Evolutionary conservation across 2,797 vertebrate genomes (phyloP), one percentile per base, ranked within the genome.

Genomic region (Eulemur albifrons): DNA sequence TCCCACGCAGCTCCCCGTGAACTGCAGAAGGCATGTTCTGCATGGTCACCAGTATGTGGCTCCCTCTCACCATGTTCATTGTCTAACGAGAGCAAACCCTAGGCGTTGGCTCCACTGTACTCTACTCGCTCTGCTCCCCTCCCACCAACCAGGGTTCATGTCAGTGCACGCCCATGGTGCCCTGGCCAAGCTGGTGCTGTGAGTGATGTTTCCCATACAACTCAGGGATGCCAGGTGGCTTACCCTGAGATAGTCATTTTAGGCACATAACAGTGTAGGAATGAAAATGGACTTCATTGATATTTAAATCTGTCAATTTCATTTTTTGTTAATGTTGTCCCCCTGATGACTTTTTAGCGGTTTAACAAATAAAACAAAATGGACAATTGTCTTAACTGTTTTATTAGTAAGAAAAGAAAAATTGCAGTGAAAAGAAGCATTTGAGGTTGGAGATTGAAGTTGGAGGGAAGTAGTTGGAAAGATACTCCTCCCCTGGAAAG

Each of bases 361-460:
- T 98, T 98, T 98, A 98, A 98, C 98, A 98, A 98, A 98, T 98
- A 98, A 98, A 98, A 97, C 95, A 92, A 97, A 97, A 96, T 92
- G 89, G 86, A 96, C 88, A 85, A 84, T 57, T 61, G 94, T 90
- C 89, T 93, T 89, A 61, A 72, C 90, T 97, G 59, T 93, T 57
- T 96, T 20, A 88, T 93, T 81, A 54, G 45, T 77, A 52, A 61
- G 38, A 54, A 70, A 76, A 45, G 57, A 35, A 77, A 70, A 75
- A 35, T 73, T 32, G 32, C 65, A 30, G 0, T 38, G 8, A 7
- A 27, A 23, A 57, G 14, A 27, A 76, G 18, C 52, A 54, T 0
- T 32, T 48, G 61, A 21, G 43, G 9, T 76, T 90, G 65, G 85
- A 83, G 52, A 35, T 32, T 61, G 35, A 38, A 18, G 35, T 20